These are phyloP conservation scores for Rachycentron canadum DNA, from an alignment of 2,797 vertebrate species.

Conservation along the genomic window DNA sequence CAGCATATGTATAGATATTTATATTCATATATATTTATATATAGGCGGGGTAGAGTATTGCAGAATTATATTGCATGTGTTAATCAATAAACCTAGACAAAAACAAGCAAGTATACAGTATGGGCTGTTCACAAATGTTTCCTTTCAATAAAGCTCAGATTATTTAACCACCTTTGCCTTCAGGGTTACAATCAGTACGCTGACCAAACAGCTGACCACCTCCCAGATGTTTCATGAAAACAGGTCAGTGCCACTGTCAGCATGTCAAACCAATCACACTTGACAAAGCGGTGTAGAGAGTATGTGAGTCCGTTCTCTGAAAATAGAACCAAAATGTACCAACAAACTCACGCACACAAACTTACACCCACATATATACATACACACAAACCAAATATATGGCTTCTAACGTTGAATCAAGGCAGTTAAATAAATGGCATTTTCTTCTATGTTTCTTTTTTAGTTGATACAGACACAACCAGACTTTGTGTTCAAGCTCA, in stretches of 20 bases:
- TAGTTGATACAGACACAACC: conserved; percentile 88
- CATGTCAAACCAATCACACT: conserved; percentile 68
- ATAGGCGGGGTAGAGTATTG: conserved; percentile 87
- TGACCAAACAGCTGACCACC: conserved; percentile 61
- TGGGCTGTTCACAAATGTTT: conserved; percentile 82
- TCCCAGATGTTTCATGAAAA: conserved; percentile 70
- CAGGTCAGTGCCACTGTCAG: conserved; percentile 68
- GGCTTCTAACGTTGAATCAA: conserved; percentile 91
- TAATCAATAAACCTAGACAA: conserved; percentile 84
- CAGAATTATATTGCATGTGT: conserved; percentile 89
- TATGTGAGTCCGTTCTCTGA: conserved; percentile 75
- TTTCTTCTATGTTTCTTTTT: conserved; percentile 84
- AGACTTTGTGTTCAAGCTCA: conserved; percentile 89
- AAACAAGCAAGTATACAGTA: conserved; percentile 86
- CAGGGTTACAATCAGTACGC: conserved; percentile 78
- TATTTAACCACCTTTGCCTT: conserved; percentile 71
- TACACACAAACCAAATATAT: conserved; percentile 87
- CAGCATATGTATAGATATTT: conserved; percentile 84
- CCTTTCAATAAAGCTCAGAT: conserved; percentile 79
- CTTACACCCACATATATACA: conserved; percentile 77
- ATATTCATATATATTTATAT: conserved; percentile 84
- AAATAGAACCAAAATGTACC: conserved; percentile 75
- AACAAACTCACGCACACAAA: conserved; percentile 74
- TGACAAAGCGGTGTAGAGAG: conserved; percentile 68
- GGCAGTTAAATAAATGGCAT: conserved; percentile 90